These are phyloP conservation scores for Autographa gamma DNA, from an alignment of 2,888 invertebrate genomes.

Conservation along the genomic window DNA sequence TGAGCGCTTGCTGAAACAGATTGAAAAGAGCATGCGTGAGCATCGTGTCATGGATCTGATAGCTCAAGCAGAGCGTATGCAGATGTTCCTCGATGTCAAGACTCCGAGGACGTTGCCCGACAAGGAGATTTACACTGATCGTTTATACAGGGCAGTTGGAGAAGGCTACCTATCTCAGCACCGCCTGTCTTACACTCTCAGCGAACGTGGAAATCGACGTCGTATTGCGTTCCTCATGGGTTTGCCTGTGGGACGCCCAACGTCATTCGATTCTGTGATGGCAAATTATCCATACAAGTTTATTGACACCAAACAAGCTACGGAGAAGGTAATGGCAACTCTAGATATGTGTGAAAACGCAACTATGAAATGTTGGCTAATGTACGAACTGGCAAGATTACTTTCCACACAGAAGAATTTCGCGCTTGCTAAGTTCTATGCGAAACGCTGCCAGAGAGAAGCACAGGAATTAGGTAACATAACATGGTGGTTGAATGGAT, in stretches of 20 bases:
- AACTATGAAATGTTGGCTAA: slow-evolving; percentile 84
- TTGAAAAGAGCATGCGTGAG: slow-evolving; percentile 77
- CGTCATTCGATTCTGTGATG: slow-evolving; percentile 85
- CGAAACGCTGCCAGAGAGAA: slow-evolving; percentile 82
- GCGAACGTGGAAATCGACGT: slow-evolving; percentile 82
- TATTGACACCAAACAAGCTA: slow-evolving; percentile 79
- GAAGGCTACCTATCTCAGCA: slow-evolving; percentile 82
- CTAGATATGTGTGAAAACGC: slow-evolving; percentile 85
- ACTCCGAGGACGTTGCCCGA: slow-evolving; percentile 81
- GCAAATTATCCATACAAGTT: slow-evolving; percentile 84
- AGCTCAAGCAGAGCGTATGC: slow-evolving; percentile 83
- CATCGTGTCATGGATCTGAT: slow-evolving; percentile 80
- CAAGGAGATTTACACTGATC: slow-evolving; percentile 80
- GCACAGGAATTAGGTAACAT: slow-evolving; percentile 77
- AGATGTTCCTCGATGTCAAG: slow-evolving; percentile 80
- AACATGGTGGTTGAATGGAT: slow-evolving; percentile 84
- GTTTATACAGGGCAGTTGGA: slow-evolving; percentile 81
- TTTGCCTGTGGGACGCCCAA: slow-evolving; percentile 78
- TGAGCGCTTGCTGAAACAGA: slow-evolving; percentile 75
- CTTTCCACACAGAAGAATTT: slow-evolving; percentile 82
- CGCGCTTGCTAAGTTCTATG: slow-evolving; percentile 83
- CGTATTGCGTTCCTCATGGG: slow-evolving; percentile 86
- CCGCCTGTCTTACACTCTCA: slow-evolving; percentile 81
- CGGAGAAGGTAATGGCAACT: slow-evolving; percentile 72
- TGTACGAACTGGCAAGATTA: slow-evolving; percentile 82